Evolutionary conservation across 2,888 invertebrate genomes (phyloP), one percentile per base, ranked within the genome.

Genomic region (Eupithecia insigniata): DNA sequence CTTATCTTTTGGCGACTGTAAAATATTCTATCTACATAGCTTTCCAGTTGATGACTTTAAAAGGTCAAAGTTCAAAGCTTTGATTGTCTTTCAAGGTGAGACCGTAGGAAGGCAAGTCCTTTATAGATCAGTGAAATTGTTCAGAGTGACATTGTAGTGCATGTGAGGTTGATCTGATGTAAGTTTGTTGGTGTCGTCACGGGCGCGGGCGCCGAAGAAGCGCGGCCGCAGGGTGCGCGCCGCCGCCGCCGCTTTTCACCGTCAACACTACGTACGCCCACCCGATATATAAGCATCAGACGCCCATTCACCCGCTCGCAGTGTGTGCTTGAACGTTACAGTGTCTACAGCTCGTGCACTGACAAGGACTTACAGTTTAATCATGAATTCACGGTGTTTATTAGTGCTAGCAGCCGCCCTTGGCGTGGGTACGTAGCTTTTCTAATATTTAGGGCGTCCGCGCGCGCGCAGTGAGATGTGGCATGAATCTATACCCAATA

Each of bases 341-440:
- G 94, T 93, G 93, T 86, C 89, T 87, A 92, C 93, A 89, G 86
- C 90, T 87, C 83, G 92, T 91, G 91, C 30, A 55, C 55, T 55
- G 55, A 62, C 87, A 90, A 92, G 92, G 92, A 92, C 92, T 92
- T 89, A 90, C 87, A 89, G 91, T 89, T 90, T 85, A 87, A 93
- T 82, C 85, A 94, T 94, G 94, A 90, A 93, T 92, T 90, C 94
- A 90, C 89, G 93, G 94, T 94, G 94, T 93, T 92, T 94, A 89
- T 82, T 94, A 92, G 93, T 94, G 92, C 89, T 96, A 91, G 95
- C 95, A 90, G 95, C 95, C 91, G 95, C 95, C 94, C 94, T 96
- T 92, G 95, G 96, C 95, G 95, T 95, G 94, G 96, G 96, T 96
- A 96, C 94, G 96, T 96, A 96, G 84, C 84, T 89, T 90, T 91